Percentiles rank a stretch among this genome's conserved stretches.
phyloP scores from a whole-genome alignment of 2,888 invertebrate genomes.

The Frankliniella intonsa region DNA sequence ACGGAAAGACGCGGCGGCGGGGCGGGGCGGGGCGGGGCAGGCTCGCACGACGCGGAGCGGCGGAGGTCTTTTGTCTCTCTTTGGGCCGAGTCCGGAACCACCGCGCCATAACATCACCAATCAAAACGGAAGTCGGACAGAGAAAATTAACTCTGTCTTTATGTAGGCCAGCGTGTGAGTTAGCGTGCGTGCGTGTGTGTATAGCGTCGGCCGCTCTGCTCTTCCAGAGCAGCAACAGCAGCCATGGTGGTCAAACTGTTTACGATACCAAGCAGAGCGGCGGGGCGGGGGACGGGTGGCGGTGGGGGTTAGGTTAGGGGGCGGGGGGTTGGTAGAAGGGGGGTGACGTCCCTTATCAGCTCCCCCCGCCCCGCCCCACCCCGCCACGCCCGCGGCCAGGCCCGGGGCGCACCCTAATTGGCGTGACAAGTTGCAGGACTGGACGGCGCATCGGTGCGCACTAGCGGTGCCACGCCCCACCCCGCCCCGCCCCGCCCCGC shows the following conservation, averaged over 20 bases:
- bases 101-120: neutral
- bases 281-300: neutral
- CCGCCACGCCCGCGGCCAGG: neutral
- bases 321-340: neutral
- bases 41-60: too few relatives aligned
- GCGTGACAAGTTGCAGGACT: constrained; percentile 19
- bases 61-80: too few relatives aligned
- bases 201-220: neutral
- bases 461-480: neutral
- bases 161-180: too few relatives aligned
- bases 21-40: too few relatives aligned
- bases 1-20: neutral
- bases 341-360: neutral
- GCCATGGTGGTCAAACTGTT: neutral
- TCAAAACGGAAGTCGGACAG: too few relatives aligned
- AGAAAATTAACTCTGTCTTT: too few relatives aligned
- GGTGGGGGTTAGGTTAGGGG: too few relatives aligned
- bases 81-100: too few relatives aligned
- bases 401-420: constrained; percentile 5
- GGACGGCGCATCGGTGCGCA: constrained; percentile 23
- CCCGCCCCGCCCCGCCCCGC: neutral
- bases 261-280: neutral
- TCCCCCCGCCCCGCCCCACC: neutral
- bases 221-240: neutral
- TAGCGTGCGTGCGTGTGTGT: neutral